phyloP scores from a whole-genome alignment of 1,140 invertebrate species.

The Euwallacea similis region DNA sequence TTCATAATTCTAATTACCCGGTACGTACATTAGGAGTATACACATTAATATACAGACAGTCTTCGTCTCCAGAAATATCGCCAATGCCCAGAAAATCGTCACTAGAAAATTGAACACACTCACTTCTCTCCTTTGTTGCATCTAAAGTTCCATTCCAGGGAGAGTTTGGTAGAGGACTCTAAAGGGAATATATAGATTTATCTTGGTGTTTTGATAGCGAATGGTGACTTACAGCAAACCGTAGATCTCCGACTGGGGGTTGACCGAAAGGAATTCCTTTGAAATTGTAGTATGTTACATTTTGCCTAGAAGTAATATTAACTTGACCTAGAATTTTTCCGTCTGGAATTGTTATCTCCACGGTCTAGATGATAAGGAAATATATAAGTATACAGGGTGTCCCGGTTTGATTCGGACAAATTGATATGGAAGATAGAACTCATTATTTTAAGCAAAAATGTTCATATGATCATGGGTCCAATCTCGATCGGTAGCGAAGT shows the following conservation, averaged over 20 bases:
- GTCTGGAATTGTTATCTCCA: conserved; percentile 8
- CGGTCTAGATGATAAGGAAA: conserved; percentile 9
- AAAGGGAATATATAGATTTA: conserved; percentile 4
- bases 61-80: conserved; percentile 12
- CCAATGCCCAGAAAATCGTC: not conserved
- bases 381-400: no score
- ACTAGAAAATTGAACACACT: conserved; percentile 9
- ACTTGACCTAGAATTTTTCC: conserved; percentile 1
- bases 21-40: conserved; percentile 20
- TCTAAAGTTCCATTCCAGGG: conserved; percentile 21
- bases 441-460: no score
- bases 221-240: conserved; percentile 24
- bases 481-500: no score
- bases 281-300: conserved; percentile 12
- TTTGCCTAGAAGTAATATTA: not conserved
- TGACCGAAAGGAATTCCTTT: conserved; percentile 22
- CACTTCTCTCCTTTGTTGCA: conserved; percentile 15
- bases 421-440: no score
- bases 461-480: no score
- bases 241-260: conserved; percentile 10
- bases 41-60: conserved; percentile 31
- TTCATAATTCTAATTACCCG: not conserved
- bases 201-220: not conserved
- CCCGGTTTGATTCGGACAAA: no score
- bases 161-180: conserved; percentile 18